These are phyloP conservation scores for Puma concolor DNA, from an alignment of 2,113 vertebrate genomes.

Conservation along the genomic window DNA sequence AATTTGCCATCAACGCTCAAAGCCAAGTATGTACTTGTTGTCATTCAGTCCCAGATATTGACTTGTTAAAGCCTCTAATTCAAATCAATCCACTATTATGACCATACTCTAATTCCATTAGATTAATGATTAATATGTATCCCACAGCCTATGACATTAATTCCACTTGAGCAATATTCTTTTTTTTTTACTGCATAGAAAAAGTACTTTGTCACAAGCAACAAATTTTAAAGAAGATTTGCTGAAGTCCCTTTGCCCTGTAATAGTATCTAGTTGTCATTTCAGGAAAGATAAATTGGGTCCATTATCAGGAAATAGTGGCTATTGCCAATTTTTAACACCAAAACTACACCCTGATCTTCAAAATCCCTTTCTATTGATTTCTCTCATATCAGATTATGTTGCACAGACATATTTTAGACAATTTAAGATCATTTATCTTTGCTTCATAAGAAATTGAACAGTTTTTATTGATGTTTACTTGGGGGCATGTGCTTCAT, in stretches of 20 bases:
- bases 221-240: constrained; percentile 4
- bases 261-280: not conserved
- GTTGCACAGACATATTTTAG: not conserved
- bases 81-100: not conserved
- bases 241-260: not conserved
- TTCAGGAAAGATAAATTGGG: constrained; percentile 25
- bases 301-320: constrained; percentile 36
- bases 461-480: not conserved
- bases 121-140: not conserved
- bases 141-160: not conserved
- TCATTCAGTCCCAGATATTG: not conserved
- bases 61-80: not conserved
- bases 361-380: constrained; percentile 37
- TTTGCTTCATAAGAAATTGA: not conserved
- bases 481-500: not conserved
- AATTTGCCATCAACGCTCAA: not conserved
- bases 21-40: not conserved
- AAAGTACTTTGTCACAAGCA: not conserved
- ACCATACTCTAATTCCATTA: not conserved
- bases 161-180: not conserved
- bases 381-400: not conserved
- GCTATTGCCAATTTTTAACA: constrained; percentile 27
- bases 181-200: not conserved
- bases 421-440: constrained; percentile 14
- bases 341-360: not conserved